These are phyloP conservation scores for Amia ocellicauda DNA, from an alignment of 2,113 vertebrate species.

Conservation along the genomic window DNA sequence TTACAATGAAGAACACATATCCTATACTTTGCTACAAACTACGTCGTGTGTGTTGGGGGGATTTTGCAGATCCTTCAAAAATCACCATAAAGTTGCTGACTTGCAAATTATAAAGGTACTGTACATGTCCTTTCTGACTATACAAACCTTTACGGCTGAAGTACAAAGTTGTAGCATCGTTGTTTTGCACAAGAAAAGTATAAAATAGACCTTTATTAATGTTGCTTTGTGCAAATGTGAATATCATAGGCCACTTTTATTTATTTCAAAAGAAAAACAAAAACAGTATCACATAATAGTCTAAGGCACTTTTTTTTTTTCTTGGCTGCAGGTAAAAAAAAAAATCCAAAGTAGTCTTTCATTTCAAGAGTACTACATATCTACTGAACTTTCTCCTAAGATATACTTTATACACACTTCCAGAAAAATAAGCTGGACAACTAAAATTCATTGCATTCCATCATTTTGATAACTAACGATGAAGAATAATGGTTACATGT, in stretches of 20 bases:
- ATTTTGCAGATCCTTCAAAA: slow-evolving; percentile 64
- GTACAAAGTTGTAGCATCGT: slow-evolving; percentile 60
- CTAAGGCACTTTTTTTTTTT: slow-evolving; percentile 41
- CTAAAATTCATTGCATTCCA: slow-evolving; percentile 41
- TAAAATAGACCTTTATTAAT: slow-evolving; percentile 70
- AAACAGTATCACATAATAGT: slow-evolving; percentile 64
- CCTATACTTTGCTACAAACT: slow-evolving; percentile 59
- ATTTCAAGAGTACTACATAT: slow-evolving; percentile 42
- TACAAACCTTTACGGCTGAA: slow-evolving; percentile 55
- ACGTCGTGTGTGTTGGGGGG: no score
- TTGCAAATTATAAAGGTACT: slow-evolving; percentile 58
- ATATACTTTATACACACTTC: slow-evolving; percentile 39
- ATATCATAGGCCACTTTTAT: slow-evolving; percentile 49
- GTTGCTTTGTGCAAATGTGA: slow-evolving; percentile 74
- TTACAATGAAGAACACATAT: slow-evolving; percentile 58
- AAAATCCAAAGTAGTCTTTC: slow-evolving; percentile 35
- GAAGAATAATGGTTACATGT: slow-evolving; percentile 38
- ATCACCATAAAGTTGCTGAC: slow-evolving; percentile 61
- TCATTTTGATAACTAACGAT: slow-evolving; percentile 43
- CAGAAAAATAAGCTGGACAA: slow-evolving; percentile 47
- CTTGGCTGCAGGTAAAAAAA: slow-evolving; percentile 28
- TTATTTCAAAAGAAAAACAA: slow-evolving; percentile 50
- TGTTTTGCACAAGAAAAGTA: slow-evolving; percentile 60
- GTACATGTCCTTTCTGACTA: slow-evolving; percentile 60
- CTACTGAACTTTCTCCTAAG: slow-evolving; percentile 49